Evolutionary conservation across 2,888 invertebrate species (phyloP), one percentile per base, ranked within the genome.

Genomic region (Dichetophora obliterata): DNA sequence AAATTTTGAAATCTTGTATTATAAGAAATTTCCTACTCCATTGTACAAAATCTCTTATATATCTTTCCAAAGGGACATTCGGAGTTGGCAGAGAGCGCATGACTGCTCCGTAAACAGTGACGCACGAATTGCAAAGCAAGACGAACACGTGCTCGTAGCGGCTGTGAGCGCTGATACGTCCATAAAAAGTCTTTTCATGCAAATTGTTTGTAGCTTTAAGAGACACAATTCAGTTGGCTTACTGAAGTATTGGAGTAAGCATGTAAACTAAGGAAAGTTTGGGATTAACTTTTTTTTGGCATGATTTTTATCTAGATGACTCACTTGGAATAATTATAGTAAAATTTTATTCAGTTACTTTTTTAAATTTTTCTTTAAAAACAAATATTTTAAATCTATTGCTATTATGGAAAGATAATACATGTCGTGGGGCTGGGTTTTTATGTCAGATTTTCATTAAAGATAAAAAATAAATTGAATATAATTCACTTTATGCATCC

Each of bases 21-120:
- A 43, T 43, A 3, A 2, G 37, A 11, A 43, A 43, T 43, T 11
- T 43, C 14, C 43, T 43, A 1, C 3, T 43, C 11, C 11, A 6
- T 43, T 1, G 8, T 27, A 27, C 63, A 31, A 16, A 63, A 52
- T 71, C 71, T 71, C 71, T 71, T 71, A 71, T 71, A 71, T 37
- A 14, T 11, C 22, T 34, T n/a, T 19, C 14, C 50, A 24, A 59
- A 31, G n/a, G 70, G 70, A 70, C 5, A 57, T 71, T 71, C 37
- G 71, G 71, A 71, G 37, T 43, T 5, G 2, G 1, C 0, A 11
- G 2, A 59, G 24, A 19, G 59, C 71, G 71, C 71, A n/a, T 57
- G 59, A 43, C 34, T 57, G 34, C 37, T 57, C 59, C 71, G 43
- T 11, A 22, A 11, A 8, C n/a, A 2, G 16, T 31, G 16, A 24